These are phyloP conservation scores for Lordiphosa andalusiaca DNA, from an alignment of 2,888 invertebrate species.

Conservation along the genomic window DNA sequence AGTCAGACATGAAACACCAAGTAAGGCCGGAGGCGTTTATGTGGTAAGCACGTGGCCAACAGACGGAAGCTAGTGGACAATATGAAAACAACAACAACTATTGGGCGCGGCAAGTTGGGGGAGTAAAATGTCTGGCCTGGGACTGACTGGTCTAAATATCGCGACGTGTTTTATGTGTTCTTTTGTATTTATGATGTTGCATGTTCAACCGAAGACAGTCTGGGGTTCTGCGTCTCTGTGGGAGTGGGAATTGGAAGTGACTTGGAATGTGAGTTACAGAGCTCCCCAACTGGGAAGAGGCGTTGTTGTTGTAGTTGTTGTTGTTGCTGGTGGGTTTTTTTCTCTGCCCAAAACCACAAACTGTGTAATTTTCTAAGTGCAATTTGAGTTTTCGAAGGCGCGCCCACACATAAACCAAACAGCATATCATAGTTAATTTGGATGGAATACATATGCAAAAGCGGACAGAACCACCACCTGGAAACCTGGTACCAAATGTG, in stretches of 20 bases:
- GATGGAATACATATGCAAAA: conserved; percentile 28
- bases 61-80: conserved; percentile 48
- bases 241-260: conserved; percentile 17
- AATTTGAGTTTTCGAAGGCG: conserved; percentile 45
- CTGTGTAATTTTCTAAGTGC: conserved; percentile 46
- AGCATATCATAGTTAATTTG: conserved; percentile 48
- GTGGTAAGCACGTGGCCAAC: conserved; percentile 47
- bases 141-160: conserved; percentile 32
- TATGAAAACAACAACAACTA: conserved; percentile 19
- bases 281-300: conserved; percentile 13
- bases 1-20: conserved; percentile 47
- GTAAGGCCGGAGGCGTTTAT: neutral
- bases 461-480: conserved; percentile 37
- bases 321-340: too few species aligned
- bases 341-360: conserved; percentile 2
- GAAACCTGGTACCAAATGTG: conserved; percentile 36
- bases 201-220: conserved; percentile 45
- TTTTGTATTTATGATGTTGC: conserved; percentile 59
- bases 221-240: conserved; percentile 13
- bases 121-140: conserved; percentile 21
- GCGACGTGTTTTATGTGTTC: conserved; percentile 48
- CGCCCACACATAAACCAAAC: conserved; percentile 42
- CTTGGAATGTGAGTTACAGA: conserved; percentile 15
- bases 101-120: conserved; percentile 40
- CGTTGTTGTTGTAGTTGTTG: conserved; percentile 4